Base-by-base conservation (phyloP, 1,140 invertebrate genomes). In the Drosophila pandora region DNA sequence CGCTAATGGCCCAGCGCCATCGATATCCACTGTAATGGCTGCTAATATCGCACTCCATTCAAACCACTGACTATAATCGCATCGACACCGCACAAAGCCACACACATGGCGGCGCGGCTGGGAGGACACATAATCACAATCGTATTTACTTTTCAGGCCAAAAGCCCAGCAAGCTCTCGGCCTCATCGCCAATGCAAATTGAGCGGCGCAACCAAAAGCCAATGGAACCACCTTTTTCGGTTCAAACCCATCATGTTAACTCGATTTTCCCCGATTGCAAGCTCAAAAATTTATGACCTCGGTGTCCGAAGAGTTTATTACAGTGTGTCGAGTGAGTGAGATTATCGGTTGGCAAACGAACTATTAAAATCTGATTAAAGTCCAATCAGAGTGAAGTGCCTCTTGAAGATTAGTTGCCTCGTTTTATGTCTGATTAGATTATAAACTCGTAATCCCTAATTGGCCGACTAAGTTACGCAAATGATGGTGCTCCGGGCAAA, bases 151-250 rank as follows among this genome's bases (percentile, higher is more conserved):
- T 43, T 25, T 25, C 21, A 25, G 45, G 7, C 60, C 25, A 68
- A 70, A 34, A 57, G 39, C 45, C 56, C 41, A 17, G 10, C n/a
- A 37, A 37, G 41, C 41, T 43, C 41, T 43, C 41, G 5, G 10
- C 5, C 47, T 56, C 55, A 80, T 75, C 60, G 63, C 37, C 45
- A 49, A 82, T 82, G 79, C 74, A 82, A 82, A 83, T 83, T 83
- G 61, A 41, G 58, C 80, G 50, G 54, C 80, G 50, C 67, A 48
- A 56, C 74, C 52, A 83, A 83, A 61, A 74, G 68, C 61, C 57
- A 57, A 82, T 69, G 34, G 34, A 12, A 37, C 34, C 34, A n/a
- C 34, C 34, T 37, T 37, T 37, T 37, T 37, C 4, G 34, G 34
- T 10, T 37, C 34, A 37, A 37, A 37, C 34, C 3, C 34, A 37